Evolutionary conservation across 2,797 vertebrate genomes (phyloP).

Genomic region (Phrynocephalus vlangalii): DNA sequence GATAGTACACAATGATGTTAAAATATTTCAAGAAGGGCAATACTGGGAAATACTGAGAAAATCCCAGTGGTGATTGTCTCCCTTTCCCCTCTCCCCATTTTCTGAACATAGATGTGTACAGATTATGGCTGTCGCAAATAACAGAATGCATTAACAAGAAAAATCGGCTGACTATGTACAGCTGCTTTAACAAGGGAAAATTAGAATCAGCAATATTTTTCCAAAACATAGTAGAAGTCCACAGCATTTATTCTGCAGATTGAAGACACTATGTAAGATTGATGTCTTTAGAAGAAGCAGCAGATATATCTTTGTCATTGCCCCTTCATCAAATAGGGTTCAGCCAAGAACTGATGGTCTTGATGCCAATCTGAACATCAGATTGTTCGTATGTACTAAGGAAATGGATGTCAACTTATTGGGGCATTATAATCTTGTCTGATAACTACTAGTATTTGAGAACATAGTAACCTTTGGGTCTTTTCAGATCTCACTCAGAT

Average conservation of each 20-base stretch:
- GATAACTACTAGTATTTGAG: conserved; percentile 10
- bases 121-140: conserved; percentile 19
- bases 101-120: conserved; percentile 4
- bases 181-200: conserved; percentile 19
- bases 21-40: neutral
- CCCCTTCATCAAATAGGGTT: conserved; percentile 8
- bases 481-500: conserved; percentile 14
- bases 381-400: conserved; percentile 4
- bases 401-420: conserved; percentile 26
- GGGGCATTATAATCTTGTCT: conserved; percentile 17
- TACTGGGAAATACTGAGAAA: neutral
- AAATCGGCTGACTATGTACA: conserved; percentile 16
- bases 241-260: neutral
- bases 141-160: conserved; percentile 6
- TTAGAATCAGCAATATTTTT: conserved; percentile 1
- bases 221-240: conserved; percentile 9
- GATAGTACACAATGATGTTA: neutral
- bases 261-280: conserved; percentile 17
- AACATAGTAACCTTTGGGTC: conserved; percentile 12
- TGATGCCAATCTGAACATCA: conserved; percentile 13
- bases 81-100: neutral
- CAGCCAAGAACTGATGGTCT: conserved; percentile 10
- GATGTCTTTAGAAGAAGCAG: conserved; percentile 11
- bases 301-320: neutral
- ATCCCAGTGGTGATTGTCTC: neutral